phyloP scores from a whole-genome alignment of 2,888 invertebrate species.

The Lypha dubia region DNA sequence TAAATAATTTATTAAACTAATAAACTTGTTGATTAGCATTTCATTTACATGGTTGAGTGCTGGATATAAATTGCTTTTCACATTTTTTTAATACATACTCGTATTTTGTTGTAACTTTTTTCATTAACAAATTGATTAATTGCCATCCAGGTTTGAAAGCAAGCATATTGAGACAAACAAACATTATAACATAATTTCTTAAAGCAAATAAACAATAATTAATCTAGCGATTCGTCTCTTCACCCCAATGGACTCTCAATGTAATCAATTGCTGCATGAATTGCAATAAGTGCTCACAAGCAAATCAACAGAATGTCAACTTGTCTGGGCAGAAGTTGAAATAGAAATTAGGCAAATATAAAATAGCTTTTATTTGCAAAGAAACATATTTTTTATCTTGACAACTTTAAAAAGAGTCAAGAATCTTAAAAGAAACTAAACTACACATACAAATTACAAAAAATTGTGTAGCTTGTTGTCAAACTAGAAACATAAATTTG shows the following conservation, averaged over 20 bases:
- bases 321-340: not conserved
- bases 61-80: not conserved
- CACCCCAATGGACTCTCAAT: constrained; percentile 8
- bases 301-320: constrained; percentile 1
- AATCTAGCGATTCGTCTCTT: too few relatives aligned
- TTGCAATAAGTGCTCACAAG: not conserved
- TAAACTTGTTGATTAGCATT: constrained; percentile 44
- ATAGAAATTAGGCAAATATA: not conserved
- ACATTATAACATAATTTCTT: not conserved
- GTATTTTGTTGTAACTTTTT: not conserved
- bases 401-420: not conserved
- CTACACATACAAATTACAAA: constrained; percentile 6
- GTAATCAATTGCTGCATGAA: not conserved
- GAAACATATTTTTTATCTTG: not conserved
- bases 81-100: not conserved
- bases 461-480: constrained; percentile 6
- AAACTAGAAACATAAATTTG: constrained; percentile 41
- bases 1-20: constrained; percentile 11
- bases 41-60: constrained; percentile 20
- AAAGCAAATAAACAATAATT: constrained; percentile 16
- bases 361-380: not conserved
- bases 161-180: constrained; percentile 41
- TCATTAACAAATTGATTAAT: constrained; percentile 55
- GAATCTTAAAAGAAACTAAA: not conserved
- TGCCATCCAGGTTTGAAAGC: constrained; percentile 40